phyloP scores from a whole-genome alignment of 2,888 invertebrate genomes.

The Bibio marci region DNA sequence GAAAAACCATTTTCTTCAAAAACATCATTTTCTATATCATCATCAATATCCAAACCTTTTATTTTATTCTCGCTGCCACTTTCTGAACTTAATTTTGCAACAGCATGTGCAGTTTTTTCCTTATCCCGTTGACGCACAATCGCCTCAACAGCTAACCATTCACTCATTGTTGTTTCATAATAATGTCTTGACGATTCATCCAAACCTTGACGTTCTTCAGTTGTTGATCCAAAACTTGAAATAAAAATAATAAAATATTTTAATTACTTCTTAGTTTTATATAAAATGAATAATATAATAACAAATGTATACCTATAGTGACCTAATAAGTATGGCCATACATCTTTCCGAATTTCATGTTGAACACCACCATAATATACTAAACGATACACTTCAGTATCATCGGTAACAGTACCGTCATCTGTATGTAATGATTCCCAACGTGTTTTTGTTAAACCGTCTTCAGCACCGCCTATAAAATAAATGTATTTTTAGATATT shows the following conservation, averaged over 20 bases:
- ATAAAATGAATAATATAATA: no score
- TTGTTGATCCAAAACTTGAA: conserved; percentile 47
- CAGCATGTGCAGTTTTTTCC: conserved; percentile 67
- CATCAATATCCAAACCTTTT: conserved; percentile 32
- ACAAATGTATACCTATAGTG: conserved; percentile 52
- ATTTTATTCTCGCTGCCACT: conserved; percentile 41
- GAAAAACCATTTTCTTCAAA: conserved; percentile 36
- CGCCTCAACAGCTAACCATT: conserved; percentile 90
- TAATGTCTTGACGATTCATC: conserved; percentile 51
- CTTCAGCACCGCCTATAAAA: conserved; percentile 37
- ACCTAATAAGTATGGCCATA: conserved; percentile 80
- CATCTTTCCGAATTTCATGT: conserved; percentile 55
- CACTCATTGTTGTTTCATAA: conserved; percentile 84
- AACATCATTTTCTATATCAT: conserved; percentile 36
- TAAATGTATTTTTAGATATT: not conserved
- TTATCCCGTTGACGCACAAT: conserved; percentile 70
- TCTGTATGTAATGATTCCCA: conserved; percentile 52
- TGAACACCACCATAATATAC: conserved; percentile 80
- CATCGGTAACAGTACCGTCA: conserved; percentile 40
- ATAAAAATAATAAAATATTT: not conserved
- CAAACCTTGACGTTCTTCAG: conserved; percentile 44
- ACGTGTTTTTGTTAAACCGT: conserved; percentile 55
- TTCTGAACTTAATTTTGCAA: conserved; percentile 68
- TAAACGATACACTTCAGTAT: conserved; percentile 59
- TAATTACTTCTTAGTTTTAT: no score